Evolutionary conservation across 1,140 invertebrate genomes (phyloP).

Genomic region (Macrocentrus cingulum): DNA sequence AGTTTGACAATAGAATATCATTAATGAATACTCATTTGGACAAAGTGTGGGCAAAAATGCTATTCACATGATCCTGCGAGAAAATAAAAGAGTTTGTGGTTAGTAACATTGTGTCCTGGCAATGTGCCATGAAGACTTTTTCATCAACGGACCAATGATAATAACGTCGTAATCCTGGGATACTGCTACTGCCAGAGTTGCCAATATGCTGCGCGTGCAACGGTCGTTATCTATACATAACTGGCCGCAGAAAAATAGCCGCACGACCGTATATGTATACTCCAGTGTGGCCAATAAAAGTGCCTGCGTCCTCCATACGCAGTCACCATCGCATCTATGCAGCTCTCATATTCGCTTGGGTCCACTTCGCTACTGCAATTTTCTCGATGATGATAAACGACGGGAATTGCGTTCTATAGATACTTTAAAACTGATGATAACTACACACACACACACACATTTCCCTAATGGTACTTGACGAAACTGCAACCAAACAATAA

Average conservation of each 20-base stretch:
- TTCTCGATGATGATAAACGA: constrained; percentile 11
- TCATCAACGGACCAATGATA: constrained; percentile 36
- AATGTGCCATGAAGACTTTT: constrained; percentile 51
- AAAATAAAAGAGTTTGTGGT: background rate
- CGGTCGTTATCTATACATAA: constrained; percentile 47
- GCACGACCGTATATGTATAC: constrained; percentile 19
- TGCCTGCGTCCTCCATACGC: constrained; percentile 24
- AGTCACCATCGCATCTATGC: background rate
- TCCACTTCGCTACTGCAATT: constrained; percentile 13
- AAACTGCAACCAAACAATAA: constrained; percentile 9
- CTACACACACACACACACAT: too few species aligned
- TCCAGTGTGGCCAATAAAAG: constrained; percentile 48
- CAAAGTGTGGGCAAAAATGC: constrained; percentile 25
- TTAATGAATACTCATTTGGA: constrained; percentile 43
- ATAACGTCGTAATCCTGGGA: constrained; percentile 49
- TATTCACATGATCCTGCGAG: background rate
- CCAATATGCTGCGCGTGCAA: constrained; percentile 50
- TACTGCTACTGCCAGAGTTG: constrained; percentile 33
- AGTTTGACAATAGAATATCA: constrained; percentile 58
- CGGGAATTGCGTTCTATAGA: background rate
- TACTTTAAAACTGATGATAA: background rate
- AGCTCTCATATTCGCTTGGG: constrained; percentile 5
- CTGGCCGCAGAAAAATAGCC: constrained; percentile 44
- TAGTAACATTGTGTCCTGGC: constrained; percentile 44
- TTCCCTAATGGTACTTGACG: background rate